A percentile compares a stretch with the other conserved stretches of the same genome.
These are phyloP conservation scores for Colletes collaris DNA, from an alignment of 2,888 invertebrate species.

Conservation along the genomic window DNA sequence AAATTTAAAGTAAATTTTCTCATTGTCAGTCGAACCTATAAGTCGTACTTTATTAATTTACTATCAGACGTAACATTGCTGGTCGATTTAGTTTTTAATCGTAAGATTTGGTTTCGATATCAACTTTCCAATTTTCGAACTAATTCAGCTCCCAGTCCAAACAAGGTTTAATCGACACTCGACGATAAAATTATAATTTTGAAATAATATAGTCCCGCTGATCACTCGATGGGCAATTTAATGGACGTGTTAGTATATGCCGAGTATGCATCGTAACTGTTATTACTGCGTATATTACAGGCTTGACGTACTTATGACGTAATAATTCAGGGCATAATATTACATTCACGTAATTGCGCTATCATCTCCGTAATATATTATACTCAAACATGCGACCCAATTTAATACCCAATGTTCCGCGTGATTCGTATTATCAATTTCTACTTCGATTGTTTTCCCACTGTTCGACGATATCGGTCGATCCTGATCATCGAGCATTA, in stretches of 20 bases:
- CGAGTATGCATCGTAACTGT: slow-evolving; percentile 40
- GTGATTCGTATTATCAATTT: slow-evolving; percentile 48
- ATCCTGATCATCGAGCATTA: slow-evolving; percentile 7
- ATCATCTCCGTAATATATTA: slow-evolving; percentile 57
- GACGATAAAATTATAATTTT: slow-evolving; percentile 28
- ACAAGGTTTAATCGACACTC: neutral
- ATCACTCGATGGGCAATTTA: slow-evolving; percentile 55
- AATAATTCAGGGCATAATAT: slow-evolving; percentile 61
- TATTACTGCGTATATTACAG: slow-evolving; percentile 56
- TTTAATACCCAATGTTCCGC: slow-evolving; percentile 41
- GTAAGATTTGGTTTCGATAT: too few relatives aligned
- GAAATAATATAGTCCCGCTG: slow-evolving; percentile 31
- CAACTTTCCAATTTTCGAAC: neutral
- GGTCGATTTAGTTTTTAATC: too few relatives aligned
- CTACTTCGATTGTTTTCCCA: slow-evolving; percentile 47
- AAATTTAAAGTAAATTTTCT: too few relatives aligned
- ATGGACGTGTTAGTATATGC: slow-evolving; percentile 39
- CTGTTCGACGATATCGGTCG: slow-evolving; percentile 30
- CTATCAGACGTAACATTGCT: too few relatives aligned
- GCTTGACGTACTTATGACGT: slow-evolving; percentile 57
- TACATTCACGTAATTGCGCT: slow-evolving; percentile 58
- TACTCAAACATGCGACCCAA: slow-evolving; percentile 49
- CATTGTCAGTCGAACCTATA: too few relatives aligned
- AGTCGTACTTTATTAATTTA: too few relatives aligned
- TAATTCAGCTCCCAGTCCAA: neutral